Conservation (phyloP, 2,888 invertebrate genomes). For the Galeruca laticollis region DNA sequence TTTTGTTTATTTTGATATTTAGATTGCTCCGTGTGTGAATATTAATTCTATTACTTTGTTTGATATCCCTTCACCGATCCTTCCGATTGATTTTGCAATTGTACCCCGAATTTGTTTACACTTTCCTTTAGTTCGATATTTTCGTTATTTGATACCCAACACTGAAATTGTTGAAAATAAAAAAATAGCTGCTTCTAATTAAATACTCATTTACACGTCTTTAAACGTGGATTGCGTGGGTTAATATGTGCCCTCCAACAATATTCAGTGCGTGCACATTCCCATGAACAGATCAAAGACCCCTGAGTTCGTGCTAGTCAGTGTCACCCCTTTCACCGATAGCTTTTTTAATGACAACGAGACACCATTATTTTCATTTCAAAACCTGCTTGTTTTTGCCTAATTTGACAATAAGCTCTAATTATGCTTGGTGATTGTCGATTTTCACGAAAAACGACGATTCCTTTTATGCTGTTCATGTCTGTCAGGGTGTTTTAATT, state of each 20-base stretch:
- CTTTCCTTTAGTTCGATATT: too few relatives aligned
- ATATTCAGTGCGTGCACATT: conserved; percentile 50
- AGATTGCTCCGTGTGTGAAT: too few relatives aligned
- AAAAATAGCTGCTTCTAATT: not conserved
- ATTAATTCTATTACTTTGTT: too few relatives aligned
- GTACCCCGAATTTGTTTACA: too few relatives aligned
- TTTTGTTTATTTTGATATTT: too few relatives aligned
- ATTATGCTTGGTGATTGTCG: not conserved
- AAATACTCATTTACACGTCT: conserved; percentile 11
- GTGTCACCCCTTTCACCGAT: conserved; percentile 36
- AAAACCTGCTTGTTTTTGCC: conserved; percentile 20
- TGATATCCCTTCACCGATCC: too few relatives aligned
- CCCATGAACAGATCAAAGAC: conserved; percentile 54
- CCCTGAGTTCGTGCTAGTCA: conserved; percentile 48
- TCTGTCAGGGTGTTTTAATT: conserved; percentile 1
- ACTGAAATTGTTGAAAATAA: not conserved
- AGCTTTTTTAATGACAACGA: conserved; percentile 28
- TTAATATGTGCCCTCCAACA: conserved; percentile 13
- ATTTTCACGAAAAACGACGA: conserved; percentile 12
- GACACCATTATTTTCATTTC: conserved; percentile 25
- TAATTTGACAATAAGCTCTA: conserved; percentile 18
- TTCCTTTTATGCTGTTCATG: not conserved
- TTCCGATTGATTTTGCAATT: too few relatives aligned
- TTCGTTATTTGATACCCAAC: too few relatives aligned
- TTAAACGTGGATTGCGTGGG: conserved; percentile 22